Evolutionary conservation across 2,113 vertebrate species (phyloP).

Genomic region (Oncorhynchus gorbuscha): DNA sequence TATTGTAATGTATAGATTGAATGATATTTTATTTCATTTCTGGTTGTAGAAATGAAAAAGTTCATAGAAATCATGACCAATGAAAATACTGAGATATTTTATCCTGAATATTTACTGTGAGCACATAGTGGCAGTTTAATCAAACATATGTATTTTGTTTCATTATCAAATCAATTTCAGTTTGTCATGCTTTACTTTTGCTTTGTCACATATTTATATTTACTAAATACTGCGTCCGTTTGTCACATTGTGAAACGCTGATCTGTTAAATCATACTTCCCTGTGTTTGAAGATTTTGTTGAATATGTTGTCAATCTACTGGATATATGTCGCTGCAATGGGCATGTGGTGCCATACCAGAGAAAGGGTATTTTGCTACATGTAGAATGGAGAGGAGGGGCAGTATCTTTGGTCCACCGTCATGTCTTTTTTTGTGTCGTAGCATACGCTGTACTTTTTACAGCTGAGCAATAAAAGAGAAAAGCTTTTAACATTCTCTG

Average conservation of each 20-base stretch:
- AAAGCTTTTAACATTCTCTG: conserved; percentile 37
- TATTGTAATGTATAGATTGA: conserved; percentile 52
- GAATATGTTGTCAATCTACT: conserved; percentile 46
- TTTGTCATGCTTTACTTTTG: conserved; percentile 49
- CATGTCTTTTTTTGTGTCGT: conserved; percentile 75
- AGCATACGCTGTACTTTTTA: conserved; percentile 82
- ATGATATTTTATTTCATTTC: conserved; percentile 51
- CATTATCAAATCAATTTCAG: conserved; percentile 36
- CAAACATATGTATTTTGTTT: conserved; percentile 38
- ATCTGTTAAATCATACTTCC: conserved; percentile 22
- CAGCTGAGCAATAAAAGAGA: conserved; percentile 78
- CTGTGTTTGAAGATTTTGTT: conserved; percentile 24
- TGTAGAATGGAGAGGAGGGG: conserved; percentile 57
- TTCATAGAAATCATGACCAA: conserved; percentile 45
- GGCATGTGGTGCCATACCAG: conserved; percentile 53
- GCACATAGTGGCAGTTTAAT: conserved; percentile 50
- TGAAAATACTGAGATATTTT: conserved; percentile 51
- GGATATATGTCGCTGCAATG: conserved; percentile 41
- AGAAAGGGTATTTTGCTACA: conserved; percentile 62
- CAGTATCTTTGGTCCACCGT: conserved; percentile 61
- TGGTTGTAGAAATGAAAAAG: conserved; percentile 47
- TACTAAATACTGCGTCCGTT: not conserved
- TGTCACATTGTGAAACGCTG: conserved; percentile 43
- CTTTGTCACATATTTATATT: conserved; percentile 53
- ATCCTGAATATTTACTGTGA: conserved; percentile 61